Evolutionary conservation across 2,797 vertebrate genomes (phyloP).

Genomic region (Leptatherina wallacei): DNA sequence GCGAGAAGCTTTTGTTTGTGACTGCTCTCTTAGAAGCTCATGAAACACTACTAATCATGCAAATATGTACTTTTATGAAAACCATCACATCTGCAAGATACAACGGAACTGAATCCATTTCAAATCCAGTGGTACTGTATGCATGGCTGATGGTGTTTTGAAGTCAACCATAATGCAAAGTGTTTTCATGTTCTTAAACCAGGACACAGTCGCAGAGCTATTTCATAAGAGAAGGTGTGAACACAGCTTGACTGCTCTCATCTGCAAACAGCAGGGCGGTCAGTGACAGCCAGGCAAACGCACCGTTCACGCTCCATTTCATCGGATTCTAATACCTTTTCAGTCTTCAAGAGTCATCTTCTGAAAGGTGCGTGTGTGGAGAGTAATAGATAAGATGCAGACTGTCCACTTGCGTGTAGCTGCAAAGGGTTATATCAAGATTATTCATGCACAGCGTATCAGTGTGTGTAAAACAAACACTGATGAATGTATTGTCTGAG

Average conservation of each 20-base stretch:
- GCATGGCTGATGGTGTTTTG: conserved; percentile 52
- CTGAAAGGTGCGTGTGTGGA: neutral
- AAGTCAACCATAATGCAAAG: conserved; percentile 41
- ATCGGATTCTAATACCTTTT: neutral
- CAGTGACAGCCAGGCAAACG: neutral
- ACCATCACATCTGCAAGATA: conserved; percentile 7
- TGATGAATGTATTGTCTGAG: conserved; percentile 18
- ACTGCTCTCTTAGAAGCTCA: neutral
- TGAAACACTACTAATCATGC: neutral
- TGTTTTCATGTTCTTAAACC: conserved; percentile 45
- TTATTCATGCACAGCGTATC: conserved; percentile 2
- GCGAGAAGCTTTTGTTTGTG: neutral
- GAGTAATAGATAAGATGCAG: conserved; percentile 3
- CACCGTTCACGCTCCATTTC: neutral
- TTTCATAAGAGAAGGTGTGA: conserved; percentile 16
- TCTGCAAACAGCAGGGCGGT: conserved; percentile 26
- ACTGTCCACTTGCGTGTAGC: conserved; percentile 3
- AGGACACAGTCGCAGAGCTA: conserved; percentile 23
- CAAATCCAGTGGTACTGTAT: conserved; percentile 35
- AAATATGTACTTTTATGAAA: neutral
- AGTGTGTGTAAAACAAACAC: conserved; percentile 33
- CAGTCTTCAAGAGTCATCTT: neutral
- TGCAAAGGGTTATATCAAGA: neutral
- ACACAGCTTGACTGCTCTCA: conserved; percentile 1
- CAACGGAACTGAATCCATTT: conserved; percentile 5